Base-by-base conservation (phyloP, 2,888 invertebrate species). In the Pheosia tremula region DNA sequence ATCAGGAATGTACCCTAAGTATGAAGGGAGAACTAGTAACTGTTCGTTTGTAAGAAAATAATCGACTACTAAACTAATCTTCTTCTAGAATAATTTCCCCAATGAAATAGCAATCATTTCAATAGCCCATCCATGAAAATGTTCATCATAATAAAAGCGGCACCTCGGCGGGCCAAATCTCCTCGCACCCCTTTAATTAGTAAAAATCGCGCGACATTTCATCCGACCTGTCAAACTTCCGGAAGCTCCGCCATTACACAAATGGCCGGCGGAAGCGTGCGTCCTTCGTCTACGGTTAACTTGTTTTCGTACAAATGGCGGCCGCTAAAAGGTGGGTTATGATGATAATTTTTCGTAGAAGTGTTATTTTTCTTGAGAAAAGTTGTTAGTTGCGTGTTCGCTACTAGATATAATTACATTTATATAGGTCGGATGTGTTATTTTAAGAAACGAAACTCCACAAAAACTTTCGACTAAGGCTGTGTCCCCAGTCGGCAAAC, bases 141-240 rank as follows among this genome's bases (percentile, higher is more conserved):
- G 41, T 62, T 62, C 61, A 67, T 67, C 65, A 63, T 61, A 68
- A 67, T 70, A 67, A 70, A 72, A 72, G 52, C 62, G 59, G 59
- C 62, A 57, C 62, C 59, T 64, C 52, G 60, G 59, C 57, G 57
- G 62, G 37, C 60, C 52, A 50, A 59, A 65, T 59, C 66, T 67
- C 58, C 73, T 72, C 69, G 66, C 68, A 79, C 77, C 83, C 83
- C 83, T 85, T 89, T 90, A 88, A 91, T 92, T 90, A 90, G 85
- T 87, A 92, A 92, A 92, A 92, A 92, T 91, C 86, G 86, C 80
- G 86, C 88, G 90, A 90, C 91, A 91, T 90, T 92, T 90, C 90
- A 89, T 90, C 86, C 82, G 82, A 81, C 80, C 90, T 90, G 91
- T 89, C 91, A 90, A 92, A 92, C 83, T 92, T 87, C 80, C 81